Evolutionary conservation across 1,140 invertebrate species (phyloP).

Genomic region (Anoplolepis gracilipes): DNA sequence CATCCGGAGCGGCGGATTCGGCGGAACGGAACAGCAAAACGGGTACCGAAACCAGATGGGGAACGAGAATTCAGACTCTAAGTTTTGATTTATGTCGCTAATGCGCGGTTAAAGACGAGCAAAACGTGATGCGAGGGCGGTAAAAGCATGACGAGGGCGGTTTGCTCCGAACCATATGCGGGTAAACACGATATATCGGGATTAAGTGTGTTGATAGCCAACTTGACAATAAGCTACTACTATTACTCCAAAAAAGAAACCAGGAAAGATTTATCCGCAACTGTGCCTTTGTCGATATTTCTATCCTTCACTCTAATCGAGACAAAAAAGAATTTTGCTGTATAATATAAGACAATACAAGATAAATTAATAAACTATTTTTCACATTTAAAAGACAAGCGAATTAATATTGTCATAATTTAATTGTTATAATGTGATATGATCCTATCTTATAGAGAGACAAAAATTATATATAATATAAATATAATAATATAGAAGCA

Average conservation of each 20-base stretch:
- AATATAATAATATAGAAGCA: background rate
- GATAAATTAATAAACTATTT: background rate
- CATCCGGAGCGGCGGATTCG: conserved; percentile 51
- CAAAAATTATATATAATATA: background rate
- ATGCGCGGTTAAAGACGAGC: conserved; percentile 64
- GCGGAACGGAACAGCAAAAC: conserved; percentile 70
- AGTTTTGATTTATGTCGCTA: conserved; percentile 84
- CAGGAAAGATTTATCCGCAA: background rate
- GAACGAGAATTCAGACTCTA: conserved; percentile 74
- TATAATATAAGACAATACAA: background rate
- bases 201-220: conserved; percentile 31
- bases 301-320: background rate
- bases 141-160: conserved; percentile 66
- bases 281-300: background rate
- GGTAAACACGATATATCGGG: conserved; percentile 35
- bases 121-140: conserved; percentile 71
- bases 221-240: background rate
- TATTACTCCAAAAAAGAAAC: conserved; percentile 17
- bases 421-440: background rate
- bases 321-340: background rate
- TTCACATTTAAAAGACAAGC: background rate
- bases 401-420: background rate
- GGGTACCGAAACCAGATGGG: conserved; percentile 33
- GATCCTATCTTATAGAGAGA: background rate
- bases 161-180: conserved; percentile 39